These are phyloP conservation scores for Amphipyra berbera DNA, from an alignment of 2,888 invertebrate species.

Conservation along the genomic window DNA sequence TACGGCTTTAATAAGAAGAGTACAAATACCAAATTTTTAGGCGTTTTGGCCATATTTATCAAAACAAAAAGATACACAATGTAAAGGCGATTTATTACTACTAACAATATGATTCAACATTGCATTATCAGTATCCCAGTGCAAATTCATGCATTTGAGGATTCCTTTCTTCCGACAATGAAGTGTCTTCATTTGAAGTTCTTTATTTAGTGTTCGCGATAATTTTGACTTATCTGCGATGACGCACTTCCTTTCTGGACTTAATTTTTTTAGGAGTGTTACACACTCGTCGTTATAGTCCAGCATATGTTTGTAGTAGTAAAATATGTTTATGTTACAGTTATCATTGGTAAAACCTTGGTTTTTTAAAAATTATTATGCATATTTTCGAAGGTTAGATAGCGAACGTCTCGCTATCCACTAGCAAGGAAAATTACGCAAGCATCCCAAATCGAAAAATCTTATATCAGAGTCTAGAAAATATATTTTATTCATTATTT, in stretches of 20 bases:
- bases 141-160: not conserved
- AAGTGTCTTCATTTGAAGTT: not conserved
- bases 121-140: not conserved
- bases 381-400: not conserved
- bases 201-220: not conserved
- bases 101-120: not conserved
- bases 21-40: not conserved
- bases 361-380: not conserved
- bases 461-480: not conserved
- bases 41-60: too few species aligned
- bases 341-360: not conserved
- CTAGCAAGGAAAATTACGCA: too few species aligned
- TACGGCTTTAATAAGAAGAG: too few species aligned
- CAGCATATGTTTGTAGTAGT: too few species aligned
- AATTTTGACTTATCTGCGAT: constrained; percentile 23
- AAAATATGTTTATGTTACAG: not conserved
- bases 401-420: not conserved
- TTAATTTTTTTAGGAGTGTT: not conserved
- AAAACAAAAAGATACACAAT: not conserved
- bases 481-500: not conserved
- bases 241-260: constrained; percentile 23
- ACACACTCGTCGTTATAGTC: too few species aligned
- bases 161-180: not conserved
- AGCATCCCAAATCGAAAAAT: too few species aligned
- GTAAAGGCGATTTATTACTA: not conserved